Evolutionary conservation across 2,113 vertebrate species (phyloP), one percentile per base, ranked within the genome.

Genomic region (Ptychochromis oligacanthus): DNA sequence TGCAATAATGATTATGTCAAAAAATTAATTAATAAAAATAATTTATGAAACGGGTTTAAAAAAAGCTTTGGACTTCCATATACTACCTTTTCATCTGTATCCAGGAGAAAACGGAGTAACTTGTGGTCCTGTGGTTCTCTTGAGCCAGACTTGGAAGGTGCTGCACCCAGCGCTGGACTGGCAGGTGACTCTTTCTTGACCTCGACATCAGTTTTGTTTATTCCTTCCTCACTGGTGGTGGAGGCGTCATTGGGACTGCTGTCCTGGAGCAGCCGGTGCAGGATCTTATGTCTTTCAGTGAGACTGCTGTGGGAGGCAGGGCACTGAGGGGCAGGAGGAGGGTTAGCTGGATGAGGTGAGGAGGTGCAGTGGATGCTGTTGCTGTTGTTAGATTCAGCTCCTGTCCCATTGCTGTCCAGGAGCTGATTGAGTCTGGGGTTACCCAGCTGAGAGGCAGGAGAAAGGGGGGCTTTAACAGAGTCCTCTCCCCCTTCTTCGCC

Each of bases 81-180:
- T 72, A 20, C 28, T 78, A 95, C 94, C 91, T 96, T 96, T 90
- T 99, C 98, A 1, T 99, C 98, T 54, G 98, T 98, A 81, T 99
- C 97, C 74, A 99, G 96, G 22, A 99, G 96, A 84, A 98, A 98
- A 4, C 98, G 96, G 3, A 99, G 97, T 49, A 99, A 95, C 93
- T 98, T 97, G 78, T 99, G 97, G 90, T 99, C 98, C 92, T 98
- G 98, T 20, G 95, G 96, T 4, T 97, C 97, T 80, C 96, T 97
- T 79, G 96, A 95, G 92, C 94, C 94, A 57, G 90, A 80, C 77
- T 94, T 92, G 7, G 92, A 91, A 0, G 91, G 55, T 7, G 83
- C 89, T 6, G 88, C 80, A 5, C 43, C 84, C 26, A 85, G 83
- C 1, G 83, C 87, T 79, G 81, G 92, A 75, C 96, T 93, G 65